A percentile compares a stretch with the other conserved stretches of the same genome.
phyloP scores from a whole-genome alignment of 1,140 invertebrate species.

The Nebria ingens region DNA sequence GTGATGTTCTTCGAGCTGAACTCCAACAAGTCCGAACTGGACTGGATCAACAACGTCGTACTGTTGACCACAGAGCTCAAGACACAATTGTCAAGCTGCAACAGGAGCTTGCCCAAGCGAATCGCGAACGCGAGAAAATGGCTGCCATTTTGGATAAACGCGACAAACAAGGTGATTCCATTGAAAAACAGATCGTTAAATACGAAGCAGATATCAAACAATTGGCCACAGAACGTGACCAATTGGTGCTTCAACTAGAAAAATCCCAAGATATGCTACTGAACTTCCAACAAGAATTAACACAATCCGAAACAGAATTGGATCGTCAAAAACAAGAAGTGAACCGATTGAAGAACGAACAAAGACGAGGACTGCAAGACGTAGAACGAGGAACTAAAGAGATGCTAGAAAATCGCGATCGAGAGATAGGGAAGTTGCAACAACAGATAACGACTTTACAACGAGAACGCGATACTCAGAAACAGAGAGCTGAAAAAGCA shows the following conservation, averaged over 20 bases:
- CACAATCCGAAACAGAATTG: slow-evolving; percentile 67
- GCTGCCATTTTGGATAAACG: slow-evolving; percentile 59
- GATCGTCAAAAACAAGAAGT: slow-evolving; percentile 72
- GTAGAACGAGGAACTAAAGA: slow-evolving; percentile 58
- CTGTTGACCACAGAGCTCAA: slow-evolving; percentile 49
- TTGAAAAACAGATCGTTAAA: slow-evolving; percentile 73
- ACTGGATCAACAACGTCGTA: slow-evolving; percentile 53
- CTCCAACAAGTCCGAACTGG: slow-evolving; percentile 52
- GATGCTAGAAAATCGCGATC: slow-evolving; percentile 54
- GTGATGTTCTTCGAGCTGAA: slow-evolving; percentile 56
- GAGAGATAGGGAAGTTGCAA: slow-evolving; percentile 60
- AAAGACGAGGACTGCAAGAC: slow-evolving; percentile 54
- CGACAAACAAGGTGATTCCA: slow-evolving; percentile 66
- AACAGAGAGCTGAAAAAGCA: slow-evolving; percentile 54
- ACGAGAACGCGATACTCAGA: slow-evolving; percentile 54
- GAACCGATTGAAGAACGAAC: slow-evolving; percentile 58
- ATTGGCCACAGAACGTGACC: slow-evolving; percentile 72
- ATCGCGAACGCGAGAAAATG: slow-evolving; percentile 61
- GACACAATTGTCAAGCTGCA: slow-evolving; percentile 53
- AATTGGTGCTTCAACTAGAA: slow-evolving; percentile 77
- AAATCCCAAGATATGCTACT: slow-evolving; percentile 87
- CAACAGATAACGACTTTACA: slow-evolving; percentile 58
- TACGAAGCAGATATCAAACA: slow-evolving; percentile 76
- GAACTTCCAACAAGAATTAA: slow-evolving; percentile 83
- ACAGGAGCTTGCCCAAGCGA: slow-evolving; percentile 57